phyloP scores from a whole-genome alignment of 2,797 vertebrate genomes.

The Hemibagrus guttatus region DNA sequence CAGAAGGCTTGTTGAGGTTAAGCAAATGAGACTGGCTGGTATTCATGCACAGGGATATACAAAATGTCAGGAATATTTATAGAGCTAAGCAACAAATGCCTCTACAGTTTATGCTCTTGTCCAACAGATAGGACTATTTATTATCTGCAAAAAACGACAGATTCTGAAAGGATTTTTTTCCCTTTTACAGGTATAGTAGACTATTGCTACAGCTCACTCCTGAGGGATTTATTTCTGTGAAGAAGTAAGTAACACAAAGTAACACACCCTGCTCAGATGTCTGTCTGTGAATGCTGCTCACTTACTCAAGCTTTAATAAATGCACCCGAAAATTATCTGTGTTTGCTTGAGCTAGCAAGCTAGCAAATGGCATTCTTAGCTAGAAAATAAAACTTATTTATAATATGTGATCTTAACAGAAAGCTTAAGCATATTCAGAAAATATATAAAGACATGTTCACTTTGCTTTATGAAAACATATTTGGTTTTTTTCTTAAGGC shows the following conservation, averaged over 20 bases:
- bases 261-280: neutral
- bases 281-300: neutral
- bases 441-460: neutral
- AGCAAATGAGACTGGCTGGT: constrained; percentile 29
- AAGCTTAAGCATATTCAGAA: neutral
- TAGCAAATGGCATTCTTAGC: neutral
- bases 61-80: constrained; percentile 37
- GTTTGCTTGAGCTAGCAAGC: neutral
- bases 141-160: neutral
- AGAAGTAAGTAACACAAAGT: constrained; percentile 88
- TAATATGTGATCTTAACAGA: neutral
- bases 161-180: constrained; percentile 49
- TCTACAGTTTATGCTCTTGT: constrained; percentile 10
- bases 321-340: neutral
- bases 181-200: constrained; percentile 78
- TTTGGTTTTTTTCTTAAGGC: neutral
- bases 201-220: constrained; percentile 93
- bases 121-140: neutral
- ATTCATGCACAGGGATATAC: constrained; percentile 17
- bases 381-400: neutral
- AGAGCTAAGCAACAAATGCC: constrained; percentile 14
- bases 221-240: constrained; percentile 93
- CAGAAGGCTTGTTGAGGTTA: constrained; percentile 44
- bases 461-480: neutral
- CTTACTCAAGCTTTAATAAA: neutral